Evolutionary conservation across 2,888 invertebrate genomes (phyloP), one percentile per base, ranked within the genome.

Genomic region (Dugesia japonica): DNA sequence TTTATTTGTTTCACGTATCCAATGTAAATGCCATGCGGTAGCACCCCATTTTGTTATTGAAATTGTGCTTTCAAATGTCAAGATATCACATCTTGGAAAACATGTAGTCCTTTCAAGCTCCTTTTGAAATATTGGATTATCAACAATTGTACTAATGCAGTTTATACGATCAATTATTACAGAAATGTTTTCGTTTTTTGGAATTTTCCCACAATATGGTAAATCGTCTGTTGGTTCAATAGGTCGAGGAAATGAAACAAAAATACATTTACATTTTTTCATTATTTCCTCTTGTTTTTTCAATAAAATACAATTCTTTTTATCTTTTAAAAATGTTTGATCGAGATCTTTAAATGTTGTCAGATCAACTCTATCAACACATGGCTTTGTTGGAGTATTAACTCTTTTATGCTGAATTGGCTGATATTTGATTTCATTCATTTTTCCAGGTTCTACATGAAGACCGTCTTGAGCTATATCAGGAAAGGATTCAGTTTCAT

Each of bases 371-470:
- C 13, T 13, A 15, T 26, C 26, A 27, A 76, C 71, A 26, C 75
- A 75, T 1, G 75, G 75, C n/a, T 75, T 74, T 20, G 27, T 28
- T 23, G 75, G 75, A 26, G 75, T 76, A 28, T 75, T 75, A 20
- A 26, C 26, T 1, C 76, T 71, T 7, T 76, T 23, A 75, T 75
- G 75, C 9, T n/a, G 20, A 26, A 33, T 75, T 9, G 76, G 76
- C 9, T 75, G 74, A 33, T 76, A 76, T 7, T 28, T 77, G 28
- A 76, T 75, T 38, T 76, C 76, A 9, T 28, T 76, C 77, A 76
- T 26, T 75, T 76, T 76, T 26, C 76, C 76, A 9, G 76, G 33
- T 38, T 76, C 76, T 1, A 76, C 76, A 26, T 76, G 74, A 26
- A 76, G 26, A 23, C 76, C 76, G 17, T 26, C 26, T 17, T 15